A percentile compares a stretch with the other conserved stretches of the same genome.
Evolutionary conservation across 2,113 vertebrate genomes (phyloP).

Genomic region (Onychostoma macrolepis): DNA sequence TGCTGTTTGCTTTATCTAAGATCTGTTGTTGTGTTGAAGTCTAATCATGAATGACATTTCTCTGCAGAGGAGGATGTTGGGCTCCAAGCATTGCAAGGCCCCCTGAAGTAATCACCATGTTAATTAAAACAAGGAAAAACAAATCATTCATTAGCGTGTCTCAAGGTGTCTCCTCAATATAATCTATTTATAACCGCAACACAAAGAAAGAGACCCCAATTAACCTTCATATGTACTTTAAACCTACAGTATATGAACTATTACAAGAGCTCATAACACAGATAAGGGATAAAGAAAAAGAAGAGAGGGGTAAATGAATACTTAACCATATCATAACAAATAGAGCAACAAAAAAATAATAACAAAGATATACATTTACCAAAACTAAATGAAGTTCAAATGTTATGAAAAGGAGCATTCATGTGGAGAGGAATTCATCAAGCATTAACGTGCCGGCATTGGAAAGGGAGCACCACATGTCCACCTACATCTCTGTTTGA

Average conservation of each 20-base stretch:
- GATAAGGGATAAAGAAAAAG: constrained; percentile 32
- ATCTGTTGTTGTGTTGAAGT: constrained; percentile 37
- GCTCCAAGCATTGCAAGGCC: constrained; percentile 15
- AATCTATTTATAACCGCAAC: constrained; percentile 54
- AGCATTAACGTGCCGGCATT: neutral
- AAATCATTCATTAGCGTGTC: constrained; percentile 53
- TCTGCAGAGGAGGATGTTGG: constrained; percentile 11
- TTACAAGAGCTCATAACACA: constrained; percentile 47
- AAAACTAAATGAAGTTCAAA: neutral
- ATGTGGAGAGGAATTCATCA: neutral
- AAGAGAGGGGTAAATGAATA: constrained; percentile 13
- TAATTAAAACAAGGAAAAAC: constrained; percentile 54
- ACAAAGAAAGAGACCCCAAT: constrained; percentile 52
- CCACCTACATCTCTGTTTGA: constrained; percentile 30
- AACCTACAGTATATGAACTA: constrained; percentile 37
- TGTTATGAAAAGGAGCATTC: neutral
- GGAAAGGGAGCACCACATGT: constrained; percentile 42
- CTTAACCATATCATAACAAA: neutral
- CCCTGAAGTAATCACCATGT: constrained; percentile 44
- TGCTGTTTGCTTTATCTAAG: constrained; percentile 30
- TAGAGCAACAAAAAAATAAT: no score
- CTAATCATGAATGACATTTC: constrained; percentile 53
- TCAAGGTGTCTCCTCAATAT: constrained; percentile 50
- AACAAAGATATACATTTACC: neutral
- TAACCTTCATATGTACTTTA: constrained; percentile 52